Conservation (phyloP, 2,888 invertebrate genomes). For the Polyploca ridens region DNA sequence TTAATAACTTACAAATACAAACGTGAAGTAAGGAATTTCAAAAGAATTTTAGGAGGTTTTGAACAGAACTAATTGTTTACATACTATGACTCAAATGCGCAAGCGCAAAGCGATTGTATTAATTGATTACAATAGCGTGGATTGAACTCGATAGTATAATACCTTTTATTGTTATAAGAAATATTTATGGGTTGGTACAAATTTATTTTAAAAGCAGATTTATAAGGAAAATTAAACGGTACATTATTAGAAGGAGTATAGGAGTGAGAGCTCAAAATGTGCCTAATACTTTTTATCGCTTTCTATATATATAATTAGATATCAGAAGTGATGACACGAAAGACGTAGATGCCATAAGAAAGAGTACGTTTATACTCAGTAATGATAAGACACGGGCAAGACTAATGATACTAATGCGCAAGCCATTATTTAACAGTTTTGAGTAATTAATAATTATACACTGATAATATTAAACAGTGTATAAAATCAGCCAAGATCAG, state of each 20-base stretch:
- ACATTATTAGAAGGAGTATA: no score
- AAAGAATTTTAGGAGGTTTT: not conserved
- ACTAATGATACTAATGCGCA: no score
- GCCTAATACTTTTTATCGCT: no score
- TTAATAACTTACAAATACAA: not conserved
- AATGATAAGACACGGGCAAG: no score
- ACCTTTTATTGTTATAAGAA: not conserved
- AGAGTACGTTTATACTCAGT: no score
- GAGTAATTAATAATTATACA: not conserved
- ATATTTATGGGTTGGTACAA: not conserved
- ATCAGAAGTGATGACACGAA: no score
- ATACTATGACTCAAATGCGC: not conserved
- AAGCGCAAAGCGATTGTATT: not conserved
- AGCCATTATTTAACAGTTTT: no score
- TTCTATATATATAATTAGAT: no score
- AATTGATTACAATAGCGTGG: not conserved
- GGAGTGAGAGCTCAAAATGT: no score
- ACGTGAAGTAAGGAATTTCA: conserved; percentile 4
- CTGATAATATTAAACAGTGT: not conserved
- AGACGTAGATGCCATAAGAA: no score
- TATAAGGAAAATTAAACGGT: no score
- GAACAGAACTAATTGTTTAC: not conserved
- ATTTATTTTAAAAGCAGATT: no score
- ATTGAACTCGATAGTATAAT: not conserved
- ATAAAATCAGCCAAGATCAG: not conserved